A percentile compares a stretch with the other conserved stretches of the same genome.
These are phyloP conservation scores for Leucozona laternaria DNA, from an alignment of 2,888 invertebrate species.

Conservation along the genomic window DNA sequence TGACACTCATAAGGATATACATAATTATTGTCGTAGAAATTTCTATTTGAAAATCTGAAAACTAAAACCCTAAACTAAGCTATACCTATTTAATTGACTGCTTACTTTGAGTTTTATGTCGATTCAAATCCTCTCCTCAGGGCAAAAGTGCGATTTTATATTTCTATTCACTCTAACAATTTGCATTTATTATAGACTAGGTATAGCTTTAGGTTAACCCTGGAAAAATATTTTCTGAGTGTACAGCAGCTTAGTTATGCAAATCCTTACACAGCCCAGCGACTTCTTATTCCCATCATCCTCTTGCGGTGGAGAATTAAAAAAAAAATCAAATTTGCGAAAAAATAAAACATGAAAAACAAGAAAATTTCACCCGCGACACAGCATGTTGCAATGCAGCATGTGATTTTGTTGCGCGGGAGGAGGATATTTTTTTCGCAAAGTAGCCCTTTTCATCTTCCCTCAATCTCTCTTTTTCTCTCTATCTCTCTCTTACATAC, in stretches of 20 bases:
- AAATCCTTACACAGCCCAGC: constrained; percentile 56
- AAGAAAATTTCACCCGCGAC: constrained; percentile 73
- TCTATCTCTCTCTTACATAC: neutral
- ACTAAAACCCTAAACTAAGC: no score
- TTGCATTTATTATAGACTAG: no score
- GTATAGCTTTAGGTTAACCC: no score
- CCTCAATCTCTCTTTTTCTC: neutral
- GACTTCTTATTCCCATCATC: constrained; percentile 44
- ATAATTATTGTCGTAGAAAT: no score
- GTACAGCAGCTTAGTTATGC: constrained; percentile 44
- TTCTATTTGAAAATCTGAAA: no score
- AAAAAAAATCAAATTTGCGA: constrained; percentile 8
- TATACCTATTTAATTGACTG: no score
- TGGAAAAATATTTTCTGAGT: neutral
- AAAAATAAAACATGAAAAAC: constrained; percentile 69
- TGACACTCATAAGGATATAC: no score
- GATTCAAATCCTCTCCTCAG: no score
- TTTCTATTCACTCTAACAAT: no score
- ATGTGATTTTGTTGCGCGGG: constrained; percentile 56
- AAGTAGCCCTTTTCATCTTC: constrained; percentile 9
- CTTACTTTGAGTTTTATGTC: no score
- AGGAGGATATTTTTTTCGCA: constrained; percentile 58
- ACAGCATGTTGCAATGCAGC: constrained; percentile 51
- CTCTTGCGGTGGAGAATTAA: constrained; percentile 24
- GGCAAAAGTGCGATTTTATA: no score